Evolutionary conservation across 2,113 vertebrate genomes (phyloP).

Genomic region (Sisor rabdophorus): DNA sequence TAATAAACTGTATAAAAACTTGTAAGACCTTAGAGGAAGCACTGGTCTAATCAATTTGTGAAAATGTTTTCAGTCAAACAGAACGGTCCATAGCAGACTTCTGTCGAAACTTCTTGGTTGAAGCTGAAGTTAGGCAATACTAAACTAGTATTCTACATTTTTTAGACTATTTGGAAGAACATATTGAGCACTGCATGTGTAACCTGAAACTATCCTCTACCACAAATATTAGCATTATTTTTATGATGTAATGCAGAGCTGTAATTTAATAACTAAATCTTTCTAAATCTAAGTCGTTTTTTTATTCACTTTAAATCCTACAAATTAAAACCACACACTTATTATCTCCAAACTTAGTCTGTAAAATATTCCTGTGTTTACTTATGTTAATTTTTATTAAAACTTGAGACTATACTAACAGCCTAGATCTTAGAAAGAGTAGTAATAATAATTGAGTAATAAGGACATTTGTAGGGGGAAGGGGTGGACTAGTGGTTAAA

Average conservation of each 20-base stretch:
- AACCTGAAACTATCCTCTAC: not conserved
- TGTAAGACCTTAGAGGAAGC: conserved; percentile 6
- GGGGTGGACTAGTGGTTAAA: no score
- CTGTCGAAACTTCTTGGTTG: conserved; percentile 42
- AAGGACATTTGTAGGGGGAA: no score
- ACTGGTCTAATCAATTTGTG: conserved; percentile 28
- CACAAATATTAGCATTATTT: conserved; percentile 20
- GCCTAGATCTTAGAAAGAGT: not conserved
- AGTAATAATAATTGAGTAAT: not conserved
- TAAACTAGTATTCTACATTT: conserved; percentile 21
- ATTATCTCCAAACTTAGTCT: no score
- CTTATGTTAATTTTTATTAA: not conserved
- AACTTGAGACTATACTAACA: not conserved
- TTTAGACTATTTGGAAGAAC: conserved; percentile 8
- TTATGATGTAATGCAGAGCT: conserved; percentile 22
- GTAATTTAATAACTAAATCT: not conserved
- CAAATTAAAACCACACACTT: not conserved
- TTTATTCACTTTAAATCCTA: not conserved
- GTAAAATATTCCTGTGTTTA: not conserved
- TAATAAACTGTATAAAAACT: conserved; percentile 26
- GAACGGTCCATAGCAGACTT: conserved; percentile 11
- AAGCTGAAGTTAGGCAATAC: conserved; percentile 43
- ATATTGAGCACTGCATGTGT: not conserved
- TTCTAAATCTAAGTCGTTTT: not conserved
- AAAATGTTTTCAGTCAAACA: conserved; percentile 22